These are phyloP conservation scores for Calameuta idolon DNA, from an alignment of 2,888 invertebrate genomes.

Conservation along the genomic window DNA sequence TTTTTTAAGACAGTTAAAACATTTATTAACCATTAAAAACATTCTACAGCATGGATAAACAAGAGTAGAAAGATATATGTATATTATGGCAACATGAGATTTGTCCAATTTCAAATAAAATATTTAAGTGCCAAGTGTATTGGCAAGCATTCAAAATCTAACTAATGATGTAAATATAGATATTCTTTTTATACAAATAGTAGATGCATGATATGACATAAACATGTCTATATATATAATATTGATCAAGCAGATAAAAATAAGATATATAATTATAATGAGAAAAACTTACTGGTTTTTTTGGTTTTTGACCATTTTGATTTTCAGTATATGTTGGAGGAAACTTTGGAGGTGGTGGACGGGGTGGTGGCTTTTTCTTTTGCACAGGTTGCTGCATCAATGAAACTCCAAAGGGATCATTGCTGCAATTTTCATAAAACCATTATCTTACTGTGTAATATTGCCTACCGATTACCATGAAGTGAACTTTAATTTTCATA, in stretches of 20 bases:
- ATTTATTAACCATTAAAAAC: not conserved
- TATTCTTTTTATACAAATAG: not conserved
- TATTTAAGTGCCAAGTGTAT: not conserved
- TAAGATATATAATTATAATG: not conserved
- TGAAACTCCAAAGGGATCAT: constrained; percentile 57
- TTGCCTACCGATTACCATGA: not conserved
- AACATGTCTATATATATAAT: not conserved
- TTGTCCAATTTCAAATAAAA: not conserved
- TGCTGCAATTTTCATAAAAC: constrained; percentile 33
- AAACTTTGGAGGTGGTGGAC: constrained; percentile 78
- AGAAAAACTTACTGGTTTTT: constrained; percentile 49
- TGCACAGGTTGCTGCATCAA: constrained; percentile 69
- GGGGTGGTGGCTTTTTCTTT: constrained; percentile 79
- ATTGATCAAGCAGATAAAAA: not conserved
- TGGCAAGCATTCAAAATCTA: not conserved
- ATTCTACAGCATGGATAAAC: not conserved
- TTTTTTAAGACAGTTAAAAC: not conserved
- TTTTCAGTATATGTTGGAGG: constrained; percentile 41
- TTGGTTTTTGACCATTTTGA: constrained; percentile 53
- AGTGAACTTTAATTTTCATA: not conserved
- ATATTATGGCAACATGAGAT: not conserved
- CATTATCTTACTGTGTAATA: not conserved
- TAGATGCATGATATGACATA: not conserved
- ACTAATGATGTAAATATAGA: not conserved
- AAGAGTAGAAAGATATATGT: not conserved